phyloP scores from a whole-genome alignment of 2,113 vertebrate species.

The Crotalus viridis region DNA sequence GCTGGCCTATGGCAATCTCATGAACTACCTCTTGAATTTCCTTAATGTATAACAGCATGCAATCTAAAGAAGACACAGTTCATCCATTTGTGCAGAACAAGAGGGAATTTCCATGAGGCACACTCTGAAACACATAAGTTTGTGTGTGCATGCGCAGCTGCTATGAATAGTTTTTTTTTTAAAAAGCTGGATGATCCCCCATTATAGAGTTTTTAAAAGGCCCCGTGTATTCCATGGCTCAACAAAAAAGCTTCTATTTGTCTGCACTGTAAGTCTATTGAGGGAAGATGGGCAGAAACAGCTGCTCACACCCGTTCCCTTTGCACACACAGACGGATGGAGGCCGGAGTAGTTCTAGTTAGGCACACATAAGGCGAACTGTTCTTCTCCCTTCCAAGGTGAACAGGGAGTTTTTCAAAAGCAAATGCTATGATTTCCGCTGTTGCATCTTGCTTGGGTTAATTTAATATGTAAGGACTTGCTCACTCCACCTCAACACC shows the following conservation, averaged over 20 bases:
- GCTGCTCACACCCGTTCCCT: slow-evolving; percentile 55
- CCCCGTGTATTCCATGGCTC: slow-evolving; percentile 69
- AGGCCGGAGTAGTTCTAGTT: slow-evolving; percentile 41
- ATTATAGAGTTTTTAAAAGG: slow-evolving; percentile 51
- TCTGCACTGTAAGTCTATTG: slow-evolving; percentile 76
- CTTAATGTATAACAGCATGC: not conserved
- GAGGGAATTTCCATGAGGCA: not conserved
- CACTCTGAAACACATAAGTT: not conserved
- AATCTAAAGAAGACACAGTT: not conserved
- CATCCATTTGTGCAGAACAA: not conserved
- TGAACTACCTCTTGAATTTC: not conserved
- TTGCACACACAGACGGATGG: slow-evolving; percentile 67
- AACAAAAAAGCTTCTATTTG: slow-evolving; percentile 77
- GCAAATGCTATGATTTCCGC: slow-evolving; percentile 77
- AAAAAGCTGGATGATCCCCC: slow-evolving; percentile 47
- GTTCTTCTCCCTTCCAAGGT: slow-evolving; percentile 72
- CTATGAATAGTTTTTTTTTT: not conserved
- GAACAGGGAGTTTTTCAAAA: slow-evolving; percentile 76
- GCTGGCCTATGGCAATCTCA: not conserved
- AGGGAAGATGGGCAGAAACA: slow-evolving; percentile 58
- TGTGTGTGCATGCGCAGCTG: not conserved
- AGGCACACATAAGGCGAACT: slow-evolving; percentile 66
- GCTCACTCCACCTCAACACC: not conserved
- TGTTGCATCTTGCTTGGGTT: slow-evolving; percentile 73
- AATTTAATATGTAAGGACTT: slow-evolving; percentile 53